phyloP scores from a whole-genome alignment of 2,113 vertebrate genomes.

The Marmota flaviventris region DNA sequence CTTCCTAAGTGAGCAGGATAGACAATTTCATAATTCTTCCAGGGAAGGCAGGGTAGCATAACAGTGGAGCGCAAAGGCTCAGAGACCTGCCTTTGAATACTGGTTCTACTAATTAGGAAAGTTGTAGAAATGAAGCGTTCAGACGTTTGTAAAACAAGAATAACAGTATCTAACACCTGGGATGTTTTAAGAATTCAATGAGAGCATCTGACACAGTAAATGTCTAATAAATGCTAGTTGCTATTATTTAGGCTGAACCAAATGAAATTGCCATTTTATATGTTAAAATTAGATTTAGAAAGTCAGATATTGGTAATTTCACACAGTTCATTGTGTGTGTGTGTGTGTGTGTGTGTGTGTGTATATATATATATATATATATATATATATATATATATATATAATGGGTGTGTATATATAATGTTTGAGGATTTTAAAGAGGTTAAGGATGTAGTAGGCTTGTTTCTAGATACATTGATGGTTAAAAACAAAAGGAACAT shows the following conservation, averaged over 20 bases:
- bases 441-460: neutral
- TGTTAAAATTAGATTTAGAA: neutral
- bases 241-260: neutral
- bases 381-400: too few species aligned
- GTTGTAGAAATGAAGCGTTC: neutral
- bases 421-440: neutral
- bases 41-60: neutral
- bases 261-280: conserved; percentile 1
- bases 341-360: too few species aligned
- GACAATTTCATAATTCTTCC: neutral
- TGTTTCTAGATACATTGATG: neutral
- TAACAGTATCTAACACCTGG: neutral
- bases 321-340: neutral
- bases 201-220: neutral
- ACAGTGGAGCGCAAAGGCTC: neutral
- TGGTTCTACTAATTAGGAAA: neutral
- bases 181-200: neutral
- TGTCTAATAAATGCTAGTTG: neutral
- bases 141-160: conserved; percentile 23
- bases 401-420: neutral
- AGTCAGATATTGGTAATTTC: neutral
- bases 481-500: conserved; percentile 30
- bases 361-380: too few species aligned
- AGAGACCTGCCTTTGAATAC: neutral
- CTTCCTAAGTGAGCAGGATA: neutral